Conservation (phyloP, 1,140 invertebrate genomes). For the Ostrea denselamellosa region DNA sequence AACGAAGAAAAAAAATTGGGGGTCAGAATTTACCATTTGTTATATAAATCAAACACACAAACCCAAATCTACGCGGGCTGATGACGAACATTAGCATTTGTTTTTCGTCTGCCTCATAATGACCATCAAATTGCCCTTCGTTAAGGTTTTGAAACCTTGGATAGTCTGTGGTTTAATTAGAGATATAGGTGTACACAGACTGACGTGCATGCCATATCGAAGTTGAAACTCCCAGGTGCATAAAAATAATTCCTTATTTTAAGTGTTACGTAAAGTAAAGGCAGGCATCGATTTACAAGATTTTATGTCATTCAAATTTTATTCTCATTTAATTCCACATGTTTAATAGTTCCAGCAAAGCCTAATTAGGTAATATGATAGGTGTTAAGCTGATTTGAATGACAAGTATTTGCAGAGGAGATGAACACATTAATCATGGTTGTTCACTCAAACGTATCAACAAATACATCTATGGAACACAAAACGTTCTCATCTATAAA, state of each 20-base stretch:
- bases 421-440: neutral
- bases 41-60: too few species aligned
- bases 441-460: constrained; percentile 31
- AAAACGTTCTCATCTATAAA: neutral
- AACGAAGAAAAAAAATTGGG: too few species aligned
- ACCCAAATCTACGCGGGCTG: too few species aligned
- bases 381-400: constrained; percentile 37
- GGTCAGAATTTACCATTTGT: too few species aligned
- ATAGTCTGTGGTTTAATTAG: neutral
- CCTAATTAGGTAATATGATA: constrained; percentile 26
- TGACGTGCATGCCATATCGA: neutral
- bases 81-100: too few species aligned
- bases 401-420: constrained; percentile 23
- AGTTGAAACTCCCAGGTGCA: neutral
- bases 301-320: constrained; percentile 4
- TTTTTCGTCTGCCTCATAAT: too few species aligned
- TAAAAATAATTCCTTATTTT: neutral
- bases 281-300: neutral
- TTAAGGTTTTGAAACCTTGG: neutral
- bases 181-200: neutral
- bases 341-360: neutral
- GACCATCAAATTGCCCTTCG: neutral
- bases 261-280: neutral
- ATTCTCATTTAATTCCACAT: constrained; percentile 7
- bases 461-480: neutral